phyloP scores from a whole-genome alignment of 2,113 vertebrate genomes.

The Brachionichthys hirsutus region DNA sequence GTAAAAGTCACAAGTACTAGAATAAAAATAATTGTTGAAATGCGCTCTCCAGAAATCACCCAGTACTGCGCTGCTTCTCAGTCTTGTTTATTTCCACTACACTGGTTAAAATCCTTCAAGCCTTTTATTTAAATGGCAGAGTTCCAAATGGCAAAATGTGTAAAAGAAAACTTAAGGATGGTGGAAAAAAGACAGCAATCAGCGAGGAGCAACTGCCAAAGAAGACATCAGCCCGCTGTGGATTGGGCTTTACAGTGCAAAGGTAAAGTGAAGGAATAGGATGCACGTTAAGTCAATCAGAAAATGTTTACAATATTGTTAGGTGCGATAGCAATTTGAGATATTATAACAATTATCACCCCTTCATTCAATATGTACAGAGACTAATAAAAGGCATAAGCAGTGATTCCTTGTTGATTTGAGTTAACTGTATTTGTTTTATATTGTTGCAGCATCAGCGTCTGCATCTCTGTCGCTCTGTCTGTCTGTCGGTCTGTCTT shows the following conservation, averaged over 20 bases:
- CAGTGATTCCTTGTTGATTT: too few relatives aligned
- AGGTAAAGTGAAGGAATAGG: constrained; percentile 3
- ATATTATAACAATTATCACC: too few relatives aligned
- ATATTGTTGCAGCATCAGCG: too few relatives aligned
- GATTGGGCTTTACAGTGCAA: constrained; percentile 4
- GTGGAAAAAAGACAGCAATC: constrained; percentile 3
- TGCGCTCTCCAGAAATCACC: too few relatives aligned
- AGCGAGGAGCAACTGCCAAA: constrained; percentile 4
- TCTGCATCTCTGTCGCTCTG: too few relatives aligned
- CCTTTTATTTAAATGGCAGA: background rate
- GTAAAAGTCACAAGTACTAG: too few relatives aligned
- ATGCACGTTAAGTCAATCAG: constrained; percentile 8
- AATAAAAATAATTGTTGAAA: too few relatives aligned
- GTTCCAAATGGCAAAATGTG: background rate
- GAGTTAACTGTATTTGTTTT: too few relatives aligned
- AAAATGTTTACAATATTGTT: background rate
- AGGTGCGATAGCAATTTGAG: too few relatives aligned
- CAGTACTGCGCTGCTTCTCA: background rate
- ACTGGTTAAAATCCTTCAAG: constrained; percentile 1
- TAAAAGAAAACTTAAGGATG: constrained; percentile 2
- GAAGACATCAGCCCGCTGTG: constrained; percentile 13
- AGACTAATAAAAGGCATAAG: too few relatives aligned
- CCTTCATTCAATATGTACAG: too few relatives aligned
- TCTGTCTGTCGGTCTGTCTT: too few relatives aligned
- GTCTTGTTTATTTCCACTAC: background rate